phyloP scores from a whole-genome alignment of 2,888 invertebrate genomes.

The Yponomeuta sedellus region DNA sequence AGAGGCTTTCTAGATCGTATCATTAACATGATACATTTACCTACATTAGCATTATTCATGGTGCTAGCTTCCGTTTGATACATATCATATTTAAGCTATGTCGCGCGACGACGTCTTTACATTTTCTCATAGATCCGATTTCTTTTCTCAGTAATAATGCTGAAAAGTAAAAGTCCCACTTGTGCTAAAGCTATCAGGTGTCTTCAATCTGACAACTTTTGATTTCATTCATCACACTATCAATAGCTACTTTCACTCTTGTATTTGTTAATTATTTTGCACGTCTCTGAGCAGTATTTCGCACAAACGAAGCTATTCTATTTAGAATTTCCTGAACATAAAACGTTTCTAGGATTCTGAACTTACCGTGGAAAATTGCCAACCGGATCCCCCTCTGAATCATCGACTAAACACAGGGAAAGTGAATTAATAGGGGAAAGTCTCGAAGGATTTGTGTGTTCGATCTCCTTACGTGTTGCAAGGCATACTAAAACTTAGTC shows the following conservation, averaged over 20 bases:
- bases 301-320: background rate
- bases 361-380: slow-evolving; percentile 24
- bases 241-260: background rate
- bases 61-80: background rate
- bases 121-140: background rate
- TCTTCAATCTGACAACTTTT: background rate
- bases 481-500: background rate
- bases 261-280: background rate
- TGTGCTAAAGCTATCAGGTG: background rate
- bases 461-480: slow-evolving; percentile 46
- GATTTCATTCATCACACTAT: background rate
- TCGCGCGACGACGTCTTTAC: background rate
- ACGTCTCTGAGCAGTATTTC: background rate
- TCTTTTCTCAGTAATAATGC: background rate
- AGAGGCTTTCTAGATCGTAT: background rate
- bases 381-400: slow-evolving; percentile 32
- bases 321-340: background rate
- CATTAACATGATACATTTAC: background rate
- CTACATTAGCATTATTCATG: background rate
- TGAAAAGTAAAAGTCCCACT: background rate
- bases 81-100: background rate
- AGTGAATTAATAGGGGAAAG: slow-evolving; percentile 72
- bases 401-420: slow-evolving; percentile 45
- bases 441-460: slow-evolving; percentile 59
- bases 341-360: slow-evolving; percentile 2